Evolutionary conservation across 1,140 invertebrate genomes (phyloP).

Genomic region (Gonioctena quinquepunctata): DNA sequence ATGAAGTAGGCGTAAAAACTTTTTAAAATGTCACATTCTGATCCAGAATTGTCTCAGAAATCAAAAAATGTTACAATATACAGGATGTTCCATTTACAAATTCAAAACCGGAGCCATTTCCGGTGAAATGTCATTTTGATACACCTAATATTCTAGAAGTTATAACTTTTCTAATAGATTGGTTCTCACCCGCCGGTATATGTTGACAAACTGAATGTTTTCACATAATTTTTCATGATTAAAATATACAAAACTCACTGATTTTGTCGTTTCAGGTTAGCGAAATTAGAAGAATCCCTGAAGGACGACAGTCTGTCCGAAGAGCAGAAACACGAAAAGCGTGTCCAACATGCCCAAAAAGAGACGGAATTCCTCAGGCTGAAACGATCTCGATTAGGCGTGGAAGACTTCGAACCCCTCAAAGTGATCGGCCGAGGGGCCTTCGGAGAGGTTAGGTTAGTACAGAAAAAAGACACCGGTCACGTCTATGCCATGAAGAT

Average conservation of each 20-base stretch:
- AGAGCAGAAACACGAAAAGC: conserved; percentile 83
- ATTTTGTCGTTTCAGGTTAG: conserved; percentile 65
- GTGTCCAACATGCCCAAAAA: conserved; percentile 94
- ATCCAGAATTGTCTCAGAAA: no score
- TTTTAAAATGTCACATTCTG: no score
- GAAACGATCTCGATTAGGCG: conserved; percentile 93
- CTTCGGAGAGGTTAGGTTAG: conserved; percentile 97
- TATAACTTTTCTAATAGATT: no score
- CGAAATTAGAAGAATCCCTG: conserved; percentile 90
- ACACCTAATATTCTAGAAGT: no score
- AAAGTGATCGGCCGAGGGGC: conserved; percentile 97
- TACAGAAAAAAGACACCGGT: conserved; percentile 99
- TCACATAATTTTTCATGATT: no score
- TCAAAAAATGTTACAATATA: no score
- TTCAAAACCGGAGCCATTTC: no score
- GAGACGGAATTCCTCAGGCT: conserved; percentile 97
- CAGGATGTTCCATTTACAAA: no score
- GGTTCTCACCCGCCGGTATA: no score
- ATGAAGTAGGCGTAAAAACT: no score
- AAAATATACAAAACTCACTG: not conserved
- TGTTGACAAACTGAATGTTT: no score
- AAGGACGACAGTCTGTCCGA: conserved; percentile 90
- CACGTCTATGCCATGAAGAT: conserved; percentile 99
- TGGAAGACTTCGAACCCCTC: conserved; percentile 97
- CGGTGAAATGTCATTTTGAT: no score